Percentiles rank a stretch among this genome's conserved stretches.
Evolutionary conservation across 2,888 invertebrate genomes (phyloP).

Genomic region (Pollenia griseotomentosa): DNA sequence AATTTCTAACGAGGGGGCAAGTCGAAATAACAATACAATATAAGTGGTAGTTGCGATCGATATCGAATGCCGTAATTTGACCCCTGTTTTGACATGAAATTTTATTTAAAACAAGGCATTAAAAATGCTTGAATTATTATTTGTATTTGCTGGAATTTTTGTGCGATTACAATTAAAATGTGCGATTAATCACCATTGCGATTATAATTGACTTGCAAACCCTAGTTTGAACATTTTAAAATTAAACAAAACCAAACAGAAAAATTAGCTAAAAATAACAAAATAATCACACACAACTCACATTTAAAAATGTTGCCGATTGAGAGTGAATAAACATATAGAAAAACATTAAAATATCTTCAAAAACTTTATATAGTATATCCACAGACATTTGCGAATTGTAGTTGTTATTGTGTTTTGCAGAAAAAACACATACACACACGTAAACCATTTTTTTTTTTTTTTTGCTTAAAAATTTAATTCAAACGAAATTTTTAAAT

Average conservation of each 20-base stretch:
- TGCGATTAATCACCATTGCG: too few relatives aligned
- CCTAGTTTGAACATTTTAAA: slow-evolving; percentile 34
- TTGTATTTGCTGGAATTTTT: too few relatives aligned
- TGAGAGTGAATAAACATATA: neutral
- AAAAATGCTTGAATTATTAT: too few relatives aligned
- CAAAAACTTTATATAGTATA: slow-evolving; percentile 2
- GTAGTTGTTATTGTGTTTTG: slow-evolving; percentile 14
- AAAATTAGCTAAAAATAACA: slow-evolving; percentile 28
- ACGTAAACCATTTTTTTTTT: too few relatives aligned
- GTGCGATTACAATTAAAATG: too few relatives aligned
- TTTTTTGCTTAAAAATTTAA: neutral
- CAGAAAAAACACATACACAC: neutral
- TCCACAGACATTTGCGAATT: slow-evolving; percentile 9
- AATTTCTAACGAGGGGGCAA: too few relatives aligned
- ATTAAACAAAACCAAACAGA: slow-evolving; percentile 36
- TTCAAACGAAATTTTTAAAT: slow-evolving; percentile 7
- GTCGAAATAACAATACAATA: too few relatives aligned
- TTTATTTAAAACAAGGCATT: too few relatives aligned
- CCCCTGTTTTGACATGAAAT: too few relatives aligned
- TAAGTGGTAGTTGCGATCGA: too few relatives aligned
- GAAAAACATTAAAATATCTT: slow-evolving; percentile 25
- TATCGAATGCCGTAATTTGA: too few relatives aligned
- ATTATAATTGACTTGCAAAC: neutral
- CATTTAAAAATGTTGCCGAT: slow-evolving; percentile 40
- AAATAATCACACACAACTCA: slow-evolving; percentile 37